Percentiles rank a stretch among this genome's conserved stretches.
Evolutionary conservation across 2,888 invertebrate genomes (phyloP).

Genomic region (Euclidia mi): DNA sequence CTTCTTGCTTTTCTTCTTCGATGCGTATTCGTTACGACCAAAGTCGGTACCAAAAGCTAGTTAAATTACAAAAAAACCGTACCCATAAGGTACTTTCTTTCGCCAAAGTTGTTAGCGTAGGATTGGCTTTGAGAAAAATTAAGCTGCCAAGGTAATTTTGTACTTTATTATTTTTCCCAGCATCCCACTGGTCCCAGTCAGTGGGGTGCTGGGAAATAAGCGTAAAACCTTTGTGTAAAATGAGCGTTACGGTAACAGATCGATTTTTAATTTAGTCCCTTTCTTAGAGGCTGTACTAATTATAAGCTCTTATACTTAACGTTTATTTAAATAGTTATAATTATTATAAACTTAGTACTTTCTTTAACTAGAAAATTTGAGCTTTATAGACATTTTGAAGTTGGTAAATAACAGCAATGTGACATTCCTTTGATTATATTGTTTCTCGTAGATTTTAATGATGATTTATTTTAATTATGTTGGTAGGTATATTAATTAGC

Average conservation of each 20-base stretch:
- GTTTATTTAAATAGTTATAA: too few relatives aligned
- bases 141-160: constrained; percentile 73
- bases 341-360: too few relatives aligned
- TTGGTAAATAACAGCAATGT: too few relatives aligned
- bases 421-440: too few relatives aligned
- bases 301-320: constrained; percentile 6
- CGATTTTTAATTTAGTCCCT: constrained; percentile 62
- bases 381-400: too few relatives aligned
- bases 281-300: constrained; percentile 27
- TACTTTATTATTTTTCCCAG: constrained; percentile 77
- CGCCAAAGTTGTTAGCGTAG: constrained; percentile 59
- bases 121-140: constrained; percentile 70
- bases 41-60: constrained; percentile 44
- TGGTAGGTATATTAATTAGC: too few relatives aligned
- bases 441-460: too few relatives aligned
- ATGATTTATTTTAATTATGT: too few relatives aligned
- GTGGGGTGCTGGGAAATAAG: too few relatives aligned
- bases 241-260: constrained; percentile 67
- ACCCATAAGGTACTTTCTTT: constrained; percentile 66
- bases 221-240: constrained; percentile 69
- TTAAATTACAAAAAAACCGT: constrained; percentile 37
- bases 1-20: constrained; percentile 1
- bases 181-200: constrained; percentile 61
- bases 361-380: too few relatives aligned
- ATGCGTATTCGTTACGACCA: constrained; percentile 27